Conservation (phyloP, 1,140 invertebrate species). For the Drosophila rufa region DNA sequence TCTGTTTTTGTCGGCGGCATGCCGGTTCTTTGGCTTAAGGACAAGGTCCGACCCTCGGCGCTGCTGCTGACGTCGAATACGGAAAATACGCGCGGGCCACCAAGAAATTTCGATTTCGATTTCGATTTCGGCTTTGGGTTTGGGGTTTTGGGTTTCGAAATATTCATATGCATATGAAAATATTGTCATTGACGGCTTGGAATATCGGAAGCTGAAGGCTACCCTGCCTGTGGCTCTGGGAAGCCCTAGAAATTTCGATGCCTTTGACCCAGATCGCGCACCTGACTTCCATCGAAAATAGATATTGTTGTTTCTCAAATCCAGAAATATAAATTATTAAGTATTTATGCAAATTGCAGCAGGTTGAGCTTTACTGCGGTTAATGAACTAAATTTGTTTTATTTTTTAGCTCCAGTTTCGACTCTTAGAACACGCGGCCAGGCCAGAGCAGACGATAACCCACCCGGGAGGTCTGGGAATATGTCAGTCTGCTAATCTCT, state of each 20-base stretch:
- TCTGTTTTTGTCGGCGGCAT: constrained; percentile 45
- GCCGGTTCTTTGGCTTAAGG: constrained; percentile 72
- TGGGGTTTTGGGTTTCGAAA: constrained; percentile 28
- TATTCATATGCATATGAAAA: constrained; percentile 62
- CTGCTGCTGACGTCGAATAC: constrained; percentile 41
- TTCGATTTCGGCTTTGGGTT: background rate
- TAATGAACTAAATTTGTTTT: constrained; percentile 68
- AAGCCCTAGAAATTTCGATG: constrained; percentile 46
- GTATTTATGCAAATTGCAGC: constrained; percentile 53
- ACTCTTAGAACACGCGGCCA: background rate
- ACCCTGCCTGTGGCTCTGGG: background rate
- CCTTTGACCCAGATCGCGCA: constrained; percentile 33
- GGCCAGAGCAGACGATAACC: background rate
- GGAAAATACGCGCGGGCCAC: constrained; percentile 35
- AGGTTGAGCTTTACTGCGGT: constrained; percentile 25
- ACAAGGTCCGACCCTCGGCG: constrained; percentile 69
- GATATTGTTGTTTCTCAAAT: constrained; percentile 1
- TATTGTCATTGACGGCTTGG: constrained; percentile 37
- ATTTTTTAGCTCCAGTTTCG: constrained; percentile 21
- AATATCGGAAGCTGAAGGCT: constrained; percentile 6
- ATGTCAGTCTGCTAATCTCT: background rate
- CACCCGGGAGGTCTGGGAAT: background rate
- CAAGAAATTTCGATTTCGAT: constrained; percentile 49
- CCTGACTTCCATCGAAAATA: background rate
- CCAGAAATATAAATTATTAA: constrained; percentile 15